Evolutionary conservation across 2,888 invertebrate genomes (phyloP), one percentile per base, ranked within the genome.

Genomic region (Tribolium freemani): DNA sequence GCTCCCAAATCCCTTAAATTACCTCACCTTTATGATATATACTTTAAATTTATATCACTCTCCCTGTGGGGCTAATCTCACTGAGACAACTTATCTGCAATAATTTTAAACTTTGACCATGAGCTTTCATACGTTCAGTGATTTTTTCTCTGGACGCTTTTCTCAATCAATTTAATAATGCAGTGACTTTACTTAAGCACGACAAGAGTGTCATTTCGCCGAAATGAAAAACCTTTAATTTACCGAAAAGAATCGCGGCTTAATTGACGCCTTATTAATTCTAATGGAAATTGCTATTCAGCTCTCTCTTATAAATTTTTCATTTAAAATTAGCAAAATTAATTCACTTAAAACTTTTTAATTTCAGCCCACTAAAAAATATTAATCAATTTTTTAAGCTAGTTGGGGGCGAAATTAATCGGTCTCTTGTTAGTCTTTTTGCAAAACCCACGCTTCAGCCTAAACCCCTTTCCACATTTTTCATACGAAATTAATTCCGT

Each of bases 131-230:
- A 26, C 1, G 2, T 16, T 16, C 16, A 16, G 1, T 16, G 16
- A 16, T 16, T 16, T 16, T 16, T 16, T 16, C 16, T 2, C 16
- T n/a, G n/a, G n/a, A n/a, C n/a, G n/a, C n/a, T n/a, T n/a, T n/a
- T n/a, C n/a, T n/a, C n/a, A n/a, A n/a, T n/a, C n/a, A 61, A 48
- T 31, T 61, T 61, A 61, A 61, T 61, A 61, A 61, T 50, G n/a
- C n/a, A n/a, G n/a, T 48, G 51, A 64, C 53, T 44, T 64, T 50
- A 21, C 64, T 64, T 20, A 20, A 64, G 10, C 11, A 53, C 50
- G 51, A 3, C 11, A 20, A 46, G 8, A 63, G 54, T 44, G 53
- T 44, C 64, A 54, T 53, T 64, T 44, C 21, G 44, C 1, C 38
- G 13, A 21, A 20, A 44, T 45, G 9, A 26, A 58, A 58, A 38